Base-by-base conservation (phyloP, 92 coral and sea anemone genomes). In the Desmophyllum pertusum region DNA sequence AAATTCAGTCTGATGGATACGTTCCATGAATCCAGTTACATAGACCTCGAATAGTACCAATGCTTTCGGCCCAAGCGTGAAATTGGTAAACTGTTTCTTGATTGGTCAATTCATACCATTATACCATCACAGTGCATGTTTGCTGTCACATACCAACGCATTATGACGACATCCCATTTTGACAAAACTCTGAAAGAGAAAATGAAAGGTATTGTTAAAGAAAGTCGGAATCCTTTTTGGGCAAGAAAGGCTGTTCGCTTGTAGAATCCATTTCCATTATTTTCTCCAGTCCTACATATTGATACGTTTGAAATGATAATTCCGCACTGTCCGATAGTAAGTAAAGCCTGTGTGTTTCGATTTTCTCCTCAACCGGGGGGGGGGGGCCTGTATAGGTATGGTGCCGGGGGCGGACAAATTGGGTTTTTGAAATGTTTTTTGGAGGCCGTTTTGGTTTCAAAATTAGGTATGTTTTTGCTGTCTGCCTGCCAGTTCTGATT, bases 101-200 rank as follows among this genome's bases (percentile, higher is more conserved):
- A 27, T 27, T 6, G 33, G 64, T 57, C 0, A 57, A 57, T 57
- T 57, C 65, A 59, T 48, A n/a, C 53, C 53, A 45, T 48, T 10
- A 11, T 48, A 13, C 65, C 65, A 23, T 27, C 65, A 10, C 65
- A 59, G n/a, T n/a, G 9, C 14, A 25, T 59, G 17, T n/a, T 23
- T 10, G 15, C 8, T 25, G 65, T 59, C 4, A 59, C 31, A 59
- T 59, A 8, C 17, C 18, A 21, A 0, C 65, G 27, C n/a, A n/a
- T 59, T 59, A 59, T 59, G 30, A 29, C 2, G 65, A 59, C 65
- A 59, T 59, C n/a, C n/a, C 65, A 59, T 59, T 59, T 59, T 59
- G 1, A 59, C 65, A n/a, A 17, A 59, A 59, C 65, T 59, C 65
- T 59, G 65, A 25, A 27, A 53, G 61, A 59, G 27, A 59, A 57